Base-by-base conservation (phyloP, 2,888 invertebrate genomes). In the Thecophora atra region DNA sequence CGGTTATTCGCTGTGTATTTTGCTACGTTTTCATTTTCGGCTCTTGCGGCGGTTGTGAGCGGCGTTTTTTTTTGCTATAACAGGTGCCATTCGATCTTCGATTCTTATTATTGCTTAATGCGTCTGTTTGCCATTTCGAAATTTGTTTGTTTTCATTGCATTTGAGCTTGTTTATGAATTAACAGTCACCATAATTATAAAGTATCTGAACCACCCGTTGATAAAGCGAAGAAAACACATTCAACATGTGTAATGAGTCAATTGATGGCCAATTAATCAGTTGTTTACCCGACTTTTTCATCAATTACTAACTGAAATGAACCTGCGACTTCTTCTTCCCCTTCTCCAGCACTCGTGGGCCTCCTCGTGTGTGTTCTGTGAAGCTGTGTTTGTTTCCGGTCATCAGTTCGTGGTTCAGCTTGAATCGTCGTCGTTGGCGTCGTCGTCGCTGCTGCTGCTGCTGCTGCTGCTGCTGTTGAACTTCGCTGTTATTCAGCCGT, bases 261-360 rank as follows among this genome's bases (percentile, higher is more conserved):
- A 74, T 74, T 74, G 72, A 47, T 62, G 70, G 56, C 71, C 71
- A 71, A 73, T 73, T 71, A 71, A 71, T 73, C 71, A 71, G 68
- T 37, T 47, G 56, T 71, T 73, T 68, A 64, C 73, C 71, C 68
- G 68, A 68, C 68, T 62, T 73, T 70, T 51, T 74, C 70, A 72
- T 6, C 17, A 5, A 69, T 73, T 65, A n/a, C 56, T 42, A n/a
- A 47, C 42, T 19, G 21, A n/a, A 26, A 47, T 47, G 8, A n/a
- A n/a, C 37, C 4, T 47, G 47, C 47, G 11, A 17, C 6, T 15
- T 60, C n/a, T 60, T 60, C 30, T 60, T 15, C 47, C 47, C 47
- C 11, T 17, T 47, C 47, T 17, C 13, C 47, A 11, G 1, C 47
- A 1, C 47, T n/a, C 15, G 11, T 17, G 15, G 4, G 17, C 47